A percentile compares a stretch with the other conserved stretches of the same genome.
phyloP scores from a whole-genome alignment of 2,888 invertebrate species.

The Microplitis manilae region DNA sequence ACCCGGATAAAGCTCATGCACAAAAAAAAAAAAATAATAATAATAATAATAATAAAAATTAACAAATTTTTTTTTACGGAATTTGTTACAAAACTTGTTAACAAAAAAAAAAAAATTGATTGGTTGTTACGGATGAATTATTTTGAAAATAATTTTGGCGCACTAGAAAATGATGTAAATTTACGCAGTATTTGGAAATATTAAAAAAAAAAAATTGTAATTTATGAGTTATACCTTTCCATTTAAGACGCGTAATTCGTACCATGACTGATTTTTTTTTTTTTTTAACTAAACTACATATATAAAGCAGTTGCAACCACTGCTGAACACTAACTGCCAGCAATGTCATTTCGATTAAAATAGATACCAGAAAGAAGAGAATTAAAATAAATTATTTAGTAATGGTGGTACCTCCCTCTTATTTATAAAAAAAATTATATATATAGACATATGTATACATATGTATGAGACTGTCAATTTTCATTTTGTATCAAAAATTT shows the following conservation, averaged over 20 bases:
- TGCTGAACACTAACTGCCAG: conserved; percentile 32
- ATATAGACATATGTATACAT: not conserved
- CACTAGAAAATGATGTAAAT: too few species aligned
- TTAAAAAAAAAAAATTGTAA: not conserved
- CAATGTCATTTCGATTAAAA: conserved; percentile 21
- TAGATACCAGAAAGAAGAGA: not conserved
- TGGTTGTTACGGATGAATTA: too few species aligned
- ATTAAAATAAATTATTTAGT: not conserved
- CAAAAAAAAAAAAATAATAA: not conserved
- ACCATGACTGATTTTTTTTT: conserved; percentile 50
- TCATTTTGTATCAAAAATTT: too few species aligned
- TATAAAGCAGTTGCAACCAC: conserved; percentile 30
- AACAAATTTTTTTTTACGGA: not conserved
- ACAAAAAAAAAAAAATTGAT: too few species aligned
- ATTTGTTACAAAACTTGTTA: too few species aligned
- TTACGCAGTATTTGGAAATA: too few species aligned
- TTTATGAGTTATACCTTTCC: conserved; percentile 52
- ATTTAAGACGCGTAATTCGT: conserved; percentile 55
- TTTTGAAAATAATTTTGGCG: too few species aligned
- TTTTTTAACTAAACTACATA: not conserved
- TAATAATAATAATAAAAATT: not conserved
- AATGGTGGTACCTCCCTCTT: conserved; percentile 36
- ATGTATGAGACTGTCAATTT: too few species aligned
- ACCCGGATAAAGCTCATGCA: conserved; percentile 22
- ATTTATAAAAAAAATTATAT: not conserved